These are phyloP conservation scores for Campoplex capitator DNA, from an alignment of 2,888 invertebrate genomes.

Conservation along the genomic window DNA sequence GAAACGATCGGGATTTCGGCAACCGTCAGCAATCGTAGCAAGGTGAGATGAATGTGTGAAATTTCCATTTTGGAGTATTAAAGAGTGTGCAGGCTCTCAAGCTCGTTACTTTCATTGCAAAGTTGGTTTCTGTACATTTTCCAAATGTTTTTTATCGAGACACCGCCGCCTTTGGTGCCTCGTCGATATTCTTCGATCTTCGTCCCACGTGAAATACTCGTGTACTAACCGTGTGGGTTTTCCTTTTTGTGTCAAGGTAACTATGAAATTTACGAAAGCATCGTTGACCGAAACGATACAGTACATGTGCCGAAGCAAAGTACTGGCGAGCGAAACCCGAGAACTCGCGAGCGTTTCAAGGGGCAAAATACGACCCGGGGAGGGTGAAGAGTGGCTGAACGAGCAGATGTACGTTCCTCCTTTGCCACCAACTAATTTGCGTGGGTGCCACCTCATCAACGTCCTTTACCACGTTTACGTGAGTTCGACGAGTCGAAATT, in stretches of 20 bases:
- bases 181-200: neutral
- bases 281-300: slow-evolving; percentile 96
- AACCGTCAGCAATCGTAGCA: slow-evolving; percentile 93
- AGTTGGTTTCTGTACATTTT: neutral
- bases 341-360: slow-evolving; percentile 92
- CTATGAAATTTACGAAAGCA: slow-evolving; percentile 94
- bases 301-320: slow-evolving; percentile 94
- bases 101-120: neutral
- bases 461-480: slow-evolving; percentile 97
- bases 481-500: slow-evolving; percentile 84
- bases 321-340: slow-evolving; percentile 94
- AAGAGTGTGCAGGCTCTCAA: neutral
- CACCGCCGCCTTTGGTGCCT: neutral
- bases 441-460: slow-evolving; percentile 97
- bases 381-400: slow-evolving; percentile 93
- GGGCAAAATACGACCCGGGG: slow-evolving; percentile 93
- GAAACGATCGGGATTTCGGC: slow-evolving; percentile 96
- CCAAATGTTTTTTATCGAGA: neutral
- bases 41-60: slow-evolving; percentile 84
- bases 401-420: slow-evolving; percentile 97
- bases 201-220: neutral
- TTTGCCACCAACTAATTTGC: slow-evolving; percentile 96
- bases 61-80: neutral
- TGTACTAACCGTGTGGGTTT: slow-evolving; percentile 2
- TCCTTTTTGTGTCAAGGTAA: slow-evolving; percentile 79